Evolutionary conservation across 2,797 vertebrate species (phyloP).

Genomic region (Synaphobranchus kaupii): DNA sequence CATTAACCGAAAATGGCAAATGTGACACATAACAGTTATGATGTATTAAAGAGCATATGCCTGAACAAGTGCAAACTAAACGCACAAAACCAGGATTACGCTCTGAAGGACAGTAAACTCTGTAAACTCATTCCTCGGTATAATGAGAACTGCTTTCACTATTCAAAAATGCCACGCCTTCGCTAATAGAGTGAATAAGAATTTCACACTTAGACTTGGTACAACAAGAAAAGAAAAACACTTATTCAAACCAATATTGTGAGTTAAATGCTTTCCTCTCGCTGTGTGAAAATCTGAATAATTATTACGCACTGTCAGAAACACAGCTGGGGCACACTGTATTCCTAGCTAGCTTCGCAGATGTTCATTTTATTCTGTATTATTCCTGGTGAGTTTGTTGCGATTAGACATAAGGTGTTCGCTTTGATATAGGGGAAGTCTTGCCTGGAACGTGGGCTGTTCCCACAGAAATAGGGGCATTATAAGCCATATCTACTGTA

Average conservation of each 20-base stretch:
- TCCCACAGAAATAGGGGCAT: neutral
- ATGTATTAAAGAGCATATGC: constrained; percentile 45
- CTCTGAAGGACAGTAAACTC: constrained; percentile 33
- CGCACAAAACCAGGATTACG: constrained; percentile 29
- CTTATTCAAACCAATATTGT: neutral
- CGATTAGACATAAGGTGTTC: neutral
- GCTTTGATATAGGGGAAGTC: neutral
- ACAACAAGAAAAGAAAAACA: neutral
- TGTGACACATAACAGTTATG: constrained; percentile 49
- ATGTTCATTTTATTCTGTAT: neutral
- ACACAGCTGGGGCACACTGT: neutral
- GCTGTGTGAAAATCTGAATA: neutral
- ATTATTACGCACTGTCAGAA: neutral
- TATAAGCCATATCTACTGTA: neutral
- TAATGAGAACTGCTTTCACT: neutral
- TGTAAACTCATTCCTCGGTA: constrained; percentile 16
- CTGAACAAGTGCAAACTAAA: constrained; percentile 43
- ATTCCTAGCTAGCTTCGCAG: neutral
- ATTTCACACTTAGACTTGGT: neutral
- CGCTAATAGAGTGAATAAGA: neutral
- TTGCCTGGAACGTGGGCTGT: neutral
- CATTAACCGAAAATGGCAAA: constrained; percentile 55
- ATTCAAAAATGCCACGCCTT: neutral
- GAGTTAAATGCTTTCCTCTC: neutral
- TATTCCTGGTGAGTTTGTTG: neutral